These are phyloP conservation scores for Aulostomus chinensis DNA, from an alignment of 2,797 vertebrate species.

Conservation along the genomic window DNA sequence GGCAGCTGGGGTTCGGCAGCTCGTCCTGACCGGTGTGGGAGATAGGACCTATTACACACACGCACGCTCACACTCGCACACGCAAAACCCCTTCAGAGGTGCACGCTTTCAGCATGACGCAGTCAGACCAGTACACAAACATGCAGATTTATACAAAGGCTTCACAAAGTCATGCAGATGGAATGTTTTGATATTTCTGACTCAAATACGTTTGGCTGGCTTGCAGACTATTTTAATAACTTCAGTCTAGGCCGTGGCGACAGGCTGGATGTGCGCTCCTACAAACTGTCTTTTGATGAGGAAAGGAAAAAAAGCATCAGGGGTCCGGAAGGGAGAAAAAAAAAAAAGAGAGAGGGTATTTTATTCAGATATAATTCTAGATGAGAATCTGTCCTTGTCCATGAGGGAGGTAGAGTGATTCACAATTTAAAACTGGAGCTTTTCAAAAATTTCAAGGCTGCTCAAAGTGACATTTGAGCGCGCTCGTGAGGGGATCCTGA, in stretches of 20 bases:
- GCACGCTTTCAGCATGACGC: conserved; percentile 26
- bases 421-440: too few species aligned
- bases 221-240: too few species aligned
- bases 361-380: conserved; percentile 13
- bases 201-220: conserved; percentile 28
- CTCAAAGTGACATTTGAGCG: conserved; percentile 10
- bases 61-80: not conserved
- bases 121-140: conserved; percentile 60
- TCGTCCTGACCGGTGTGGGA: conserved; percentile 12
- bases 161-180: conserved; percentile 73
- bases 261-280: conserved; percentile 19
- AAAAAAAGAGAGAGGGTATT: conserved; percentile 13
- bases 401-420: conserved; percentile 31
- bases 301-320: conserved; percentile 10
- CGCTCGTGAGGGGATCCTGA: conserved; percentile 27
- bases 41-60: conserved; percentile 11
- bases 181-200: conserved; percentile 64
- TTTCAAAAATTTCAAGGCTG: conserved; percentile 8
- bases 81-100: conserved; percentile 11
- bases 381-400: conserved; percentile 6
- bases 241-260: conserved; percentile 20
- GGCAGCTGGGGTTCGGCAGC: conserved; percentile 71
- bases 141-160: conserved; percentile 70
- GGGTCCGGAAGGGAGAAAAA: conserved; percentile 6
- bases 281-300: conserved; percentile 15